Evolutionary conservation across 2,888 invertebrate genomes (phyloP), one percentile per base, ranked within the genome.

Genomic region (Eilema depressum): DNA sequence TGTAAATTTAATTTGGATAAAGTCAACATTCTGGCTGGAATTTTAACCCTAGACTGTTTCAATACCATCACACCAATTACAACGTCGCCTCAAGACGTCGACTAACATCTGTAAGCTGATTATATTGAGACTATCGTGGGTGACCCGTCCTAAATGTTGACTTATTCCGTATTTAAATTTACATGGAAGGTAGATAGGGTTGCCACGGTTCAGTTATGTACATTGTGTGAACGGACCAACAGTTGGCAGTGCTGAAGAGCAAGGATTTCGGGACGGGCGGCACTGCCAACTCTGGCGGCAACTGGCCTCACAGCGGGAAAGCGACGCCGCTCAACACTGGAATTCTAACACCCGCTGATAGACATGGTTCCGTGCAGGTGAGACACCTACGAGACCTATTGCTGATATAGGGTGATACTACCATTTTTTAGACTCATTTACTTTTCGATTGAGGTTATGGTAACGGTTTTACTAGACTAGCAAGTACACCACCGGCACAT

Each of bases 281-380:
- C 89, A 96, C 97, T 87, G 97, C 97, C 89, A 97, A 97, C 93
- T 95, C 96, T 80, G 96, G 97, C 89, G 97, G 97, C 92, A 96
- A 96, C 90, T 97, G 97, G 96, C 97, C 97, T 85, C 98, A 98
- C 97, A 97, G 98, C 88, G 95, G 95, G 72, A 98, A 98, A 94
- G 97, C 97, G 86, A 97, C 97, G 88, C 98, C 98, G 88, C 97
- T 97, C 91, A 97, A 97, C 86, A 96, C 98, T 85, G 98, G 95
- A 2, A 98, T 98, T 93, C 96, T 98, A 91, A 98, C 98, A 86
- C 98, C 99, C 86, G 98, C 99, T 85, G 99, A 99, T 96, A 97
- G 99, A 95, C 99, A 99, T 93, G 99, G 99, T 94, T 99, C 99
- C 90, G 99, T 99, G 86, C 99, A 99, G 98, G 98, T 98, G 96